Evolutionary conservation across 2,797 vertebrate genomes (phyloP).

Genomic region (Echeneis naucrates): DNA sequence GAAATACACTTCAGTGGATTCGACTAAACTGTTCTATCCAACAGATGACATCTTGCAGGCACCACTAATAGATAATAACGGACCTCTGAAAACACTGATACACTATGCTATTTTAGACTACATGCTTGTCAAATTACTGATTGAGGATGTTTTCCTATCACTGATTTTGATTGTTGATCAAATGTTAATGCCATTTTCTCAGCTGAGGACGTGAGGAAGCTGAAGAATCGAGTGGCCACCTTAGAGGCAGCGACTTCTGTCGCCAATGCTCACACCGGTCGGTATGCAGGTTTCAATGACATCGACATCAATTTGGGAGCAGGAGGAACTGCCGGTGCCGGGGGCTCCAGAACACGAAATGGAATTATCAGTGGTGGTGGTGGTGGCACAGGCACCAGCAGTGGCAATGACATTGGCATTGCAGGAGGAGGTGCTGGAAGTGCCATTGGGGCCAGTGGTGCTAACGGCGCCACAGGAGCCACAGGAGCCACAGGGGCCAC

Average conservation of each 20-base stretch:
- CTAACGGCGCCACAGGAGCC: not conserved
- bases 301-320: slow-evolving; percentile 13
- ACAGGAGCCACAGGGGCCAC: not conserved
- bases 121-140: not conserved
- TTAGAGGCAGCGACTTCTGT: slow-evolving; percentile 80
- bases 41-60: no score
- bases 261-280: slow-evolving; percentile 42
- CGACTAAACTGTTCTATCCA: no score
- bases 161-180: not conserved
- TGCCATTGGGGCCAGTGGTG: not conserved
- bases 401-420: not conserved
- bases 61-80: no score
- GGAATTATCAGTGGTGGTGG: slow-evolving; percentile 3
- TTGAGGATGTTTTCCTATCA: not conserved
- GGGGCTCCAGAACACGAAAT: slow-evolving; percentile 31
- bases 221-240: slow-evolving; percentile 87
- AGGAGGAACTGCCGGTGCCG: slow-evolving; percentile 46
- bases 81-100: no score
- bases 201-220: slow-evolving; percentile 93
- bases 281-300: slow-evolving; percentile 41
- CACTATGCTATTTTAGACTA: no score
- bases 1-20: no score
- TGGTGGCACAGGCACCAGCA: not conserved
- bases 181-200: slow-evolving; percentile 27
- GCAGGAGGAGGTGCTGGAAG: not conserved